Base-by-base conservation (phyloP, 2,113 vertebrate genomes). In the Candoia aspera region DNA sequence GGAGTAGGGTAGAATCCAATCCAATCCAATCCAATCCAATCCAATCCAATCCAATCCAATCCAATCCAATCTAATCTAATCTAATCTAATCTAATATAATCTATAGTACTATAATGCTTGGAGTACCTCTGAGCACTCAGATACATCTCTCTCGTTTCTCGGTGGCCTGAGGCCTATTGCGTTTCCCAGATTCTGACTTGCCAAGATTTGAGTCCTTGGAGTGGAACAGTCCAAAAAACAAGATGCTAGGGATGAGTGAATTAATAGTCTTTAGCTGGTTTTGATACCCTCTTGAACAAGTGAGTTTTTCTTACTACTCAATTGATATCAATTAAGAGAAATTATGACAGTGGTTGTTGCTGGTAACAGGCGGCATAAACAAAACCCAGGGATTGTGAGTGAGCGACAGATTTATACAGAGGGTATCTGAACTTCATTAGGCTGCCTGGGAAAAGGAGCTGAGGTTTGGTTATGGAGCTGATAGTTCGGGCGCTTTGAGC, bases 371-470 rank as follows among this genome's bases (percentile, higher is more conserved):
- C 46, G 33, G 64, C 87, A 90, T 92, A 68, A 93, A 93, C 55
- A 46, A 49, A 37, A 24, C 6, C 37, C 26, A 53, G 17, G 58
- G 37, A 64, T 64, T 84, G 73, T 53, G 59, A 68, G 58, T 21
- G 2, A 90, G 33, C 83, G 94, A 2, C 64, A 86, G 90, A 91
- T 94, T 91, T 94, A 73, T 79, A 92, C 91, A 90, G 93, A 85
- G 84, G 92, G 37, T 85, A 21, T 85, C 84, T 92, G 90, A 85
- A 92, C 91, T 89, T 93, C 49, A 86, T 0, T 54, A 84, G 73
- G 88, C n/a, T 88, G 73, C 37, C 26, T 68, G 58, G 23, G 58
- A 54, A 49, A 91, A 79, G 8, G 11, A 59, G 33, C 59, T 11
- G 26, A 68, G 37, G 19, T 57, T 55, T 64, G 12, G 19, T 17